Conservation (phyloP, 2,113 vertebrate genomes). For the Eolophus roseicapilla region DNA sequence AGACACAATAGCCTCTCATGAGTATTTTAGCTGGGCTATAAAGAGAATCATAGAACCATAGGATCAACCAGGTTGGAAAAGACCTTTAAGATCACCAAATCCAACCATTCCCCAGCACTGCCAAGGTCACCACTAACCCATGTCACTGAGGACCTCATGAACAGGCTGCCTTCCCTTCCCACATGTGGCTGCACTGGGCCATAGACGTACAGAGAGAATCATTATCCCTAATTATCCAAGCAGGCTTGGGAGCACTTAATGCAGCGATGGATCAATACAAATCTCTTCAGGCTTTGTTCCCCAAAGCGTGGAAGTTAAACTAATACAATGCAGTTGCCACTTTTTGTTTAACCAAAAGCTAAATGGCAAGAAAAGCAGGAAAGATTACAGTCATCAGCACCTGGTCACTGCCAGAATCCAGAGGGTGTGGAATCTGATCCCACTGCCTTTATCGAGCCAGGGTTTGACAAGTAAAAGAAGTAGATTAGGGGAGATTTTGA, state of each 20-base stretch:
- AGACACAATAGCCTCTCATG: not conserved
- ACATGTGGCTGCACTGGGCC: fast-evolving
- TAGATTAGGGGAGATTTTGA: not conserved
- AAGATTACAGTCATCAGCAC: not conserved
- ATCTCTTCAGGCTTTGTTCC: not conserved
- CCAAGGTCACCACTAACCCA: not conserved
- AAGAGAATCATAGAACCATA: not conserved
- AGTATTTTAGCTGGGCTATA: not conserved
- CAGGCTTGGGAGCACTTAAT: not conserved
- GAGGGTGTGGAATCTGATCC: not conserved
- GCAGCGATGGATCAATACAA: not conserved
- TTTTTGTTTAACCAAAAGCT: not conserved
- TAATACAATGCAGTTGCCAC: not conserved
- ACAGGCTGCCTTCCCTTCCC: not conserved
- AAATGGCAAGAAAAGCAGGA: not conserved
- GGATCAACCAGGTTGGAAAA: not conserved
- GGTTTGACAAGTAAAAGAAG: slow-evolving; percentile 3
- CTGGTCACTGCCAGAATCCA: not conserved
- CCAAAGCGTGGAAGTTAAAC: not conserved
- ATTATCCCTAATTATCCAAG: not conserved
- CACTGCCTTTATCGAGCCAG: not conserved
- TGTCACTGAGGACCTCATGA: not conserved
- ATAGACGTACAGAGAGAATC: not conserved
- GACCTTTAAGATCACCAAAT: not conserved
- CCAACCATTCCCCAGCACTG: not conserved